These are phyloP conservation scores for Meandrina meandrites DNA, from an alignment of 92 coral and sea anemone genomes.

Conservation along the genomic window DNA sequence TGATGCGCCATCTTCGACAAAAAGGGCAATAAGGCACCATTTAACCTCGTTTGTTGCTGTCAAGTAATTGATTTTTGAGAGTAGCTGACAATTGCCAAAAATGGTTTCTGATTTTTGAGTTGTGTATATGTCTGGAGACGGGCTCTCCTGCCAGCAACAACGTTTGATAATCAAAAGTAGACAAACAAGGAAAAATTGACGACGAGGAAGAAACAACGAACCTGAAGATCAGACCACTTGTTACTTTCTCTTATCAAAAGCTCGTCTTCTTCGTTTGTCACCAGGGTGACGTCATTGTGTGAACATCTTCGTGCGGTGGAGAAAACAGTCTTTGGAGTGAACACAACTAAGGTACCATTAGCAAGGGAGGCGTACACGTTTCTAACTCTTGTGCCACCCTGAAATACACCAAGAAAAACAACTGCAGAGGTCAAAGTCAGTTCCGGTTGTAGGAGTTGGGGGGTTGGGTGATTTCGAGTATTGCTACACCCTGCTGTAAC, in stretches of 20 bases:
- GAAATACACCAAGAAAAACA: neutral
- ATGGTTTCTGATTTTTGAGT: neutral
- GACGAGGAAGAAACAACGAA: neutral
- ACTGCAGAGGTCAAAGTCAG: neutral
- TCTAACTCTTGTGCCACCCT: slow-evolving; percentile 55
- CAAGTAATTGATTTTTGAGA: neutral
- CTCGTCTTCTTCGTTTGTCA: slow-evolving; percentile 69
- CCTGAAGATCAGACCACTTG: slow-evolving; percentile 72
- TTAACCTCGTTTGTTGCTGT: neutral
- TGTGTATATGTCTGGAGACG: too few species aligned
- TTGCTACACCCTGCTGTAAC: neutral
- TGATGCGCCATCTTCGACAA: neutral
- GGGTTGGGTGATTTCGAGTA: too few species aligned
- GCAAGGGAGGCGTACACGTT: slow-evolving; percentile 91
- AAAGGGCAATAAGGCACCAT: neutral
- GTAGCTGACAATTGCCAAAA: neutral
- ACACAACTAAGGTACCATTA: slow-evolving; percentile 85
- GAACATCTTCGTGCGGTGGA: slow-evolving; percentile 41
- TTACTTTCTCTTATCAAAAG: slow-evolving; percentile 63
- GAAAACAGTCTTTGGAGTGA: slow-evolving; percentile 55
- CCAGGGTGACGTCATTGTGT: slow-evolving; percentile 70
- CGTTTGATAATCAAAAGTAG: neutral
- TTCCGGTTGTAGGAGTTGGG: too few species aligned
- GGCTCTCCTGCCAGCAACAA: neutral
- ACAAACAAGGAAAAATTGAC: neutral